A percentile compares a stretch with the other conserved stretches of the same genome.
phyloP scores from a whole-genome alignment of 2,113 vertebrate genomes.

The Todiramphus chloris region DNA sequence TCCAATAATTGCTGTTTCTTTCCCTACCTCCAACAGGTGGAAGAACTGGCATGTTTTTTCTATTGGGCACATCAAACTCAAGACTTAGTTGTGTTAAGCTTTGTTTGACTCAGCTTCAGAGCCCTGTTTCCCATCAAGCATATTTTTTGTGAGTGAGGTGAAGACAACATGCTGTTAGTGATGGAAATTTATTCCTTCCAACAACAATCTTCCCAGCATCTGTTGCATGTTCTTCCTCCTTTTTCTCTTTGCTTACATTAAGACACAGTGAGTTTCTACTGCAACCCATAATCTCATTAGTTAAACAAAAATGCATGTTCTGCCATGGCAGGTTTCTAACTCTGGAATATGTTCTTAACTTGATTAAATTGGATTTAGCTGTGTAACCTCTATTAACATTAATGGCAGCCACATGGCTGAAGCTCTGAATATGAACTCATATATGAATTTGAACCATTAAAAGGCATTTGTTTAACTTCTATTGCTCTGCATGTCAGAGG shows the following conservation, averaged over 20 bases:
- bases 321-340: slow-evolving; percentile 41
- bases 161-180: not conserved
- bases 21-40: not conserved
- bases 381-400: slow-evolving; percentile 51
- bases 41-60: not conserved
- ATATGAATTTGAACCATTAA: slow-evolving; percentile 38
- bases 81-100: not conserved
- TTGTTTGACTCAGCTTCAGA: not conserved
- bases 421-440: slow-evolving; percentile 12
- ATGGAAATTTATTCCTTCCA: not conserved
- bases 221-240: not conserved
- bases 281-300: slow-evolving; percentile 43
- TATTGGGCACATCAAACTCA: not conserved
- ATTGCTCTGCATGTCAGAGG: slow-evolving; percentile 1
- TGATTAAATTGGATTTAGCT: slow-evolving; percentile 58
- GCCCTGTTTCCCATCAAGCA: not conserved
- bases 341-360: slow-evolving; percentile 27
- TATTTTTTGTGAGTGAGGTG: not conserved
- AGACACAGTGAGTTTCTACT: not conserved
- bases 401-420: slow-evolving; percentile 28
- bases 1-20: not conserved
- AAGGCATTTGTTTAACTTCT: slow-evolving; percentile 37
- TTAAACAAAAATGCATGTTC: slow-evolving; percentile 44
- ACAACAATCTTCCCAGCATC: not conserved
- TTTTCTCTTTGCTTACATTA: not conserved